Conservation (phyloP, 2,888 invertebrate species). For the Chloromyia formosa region DNA sequence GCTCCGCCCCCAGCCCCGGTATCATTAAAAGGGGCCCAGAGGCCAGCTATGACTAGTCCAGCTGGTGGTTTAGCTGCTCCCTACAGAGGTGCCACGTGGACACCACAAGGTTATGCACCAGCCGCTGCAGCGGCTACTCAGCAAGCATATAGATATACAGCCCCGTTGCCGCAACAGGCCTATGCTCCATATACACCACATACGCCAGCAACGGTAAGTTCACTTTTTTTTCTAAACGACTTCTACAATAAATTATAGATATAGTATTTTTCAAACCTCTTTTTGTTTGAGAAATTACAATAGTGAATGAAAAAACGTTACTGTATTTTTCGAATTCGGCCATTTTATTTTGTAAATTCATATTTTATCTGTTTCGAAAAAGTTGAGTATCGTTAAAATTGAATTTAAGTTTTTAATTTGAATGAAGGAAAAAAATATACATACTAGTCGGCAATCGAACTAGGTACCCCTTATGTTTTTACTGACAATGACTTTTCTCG, state of each 20-base stretch:
- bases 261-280: background rate
- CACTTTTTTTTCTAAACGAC: background rate
- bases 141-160: conserved; percentile 63
- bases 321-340: background rate
- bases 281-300: background rate
- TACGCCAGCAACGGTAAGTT: conserved; percentile 64
- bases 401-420: too few species aligned
- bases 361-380: too few species aligned
- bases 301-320: background rate
- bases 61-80: conserved; percentile 64
- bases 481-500: too few species aligned
- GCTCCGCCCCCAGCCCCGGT: conserved; percentile 63
- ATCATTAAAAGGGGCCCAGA: conserved; percentile 63
- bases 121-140: conserved; percentile 62
- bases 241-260: conserved; percentile 12
- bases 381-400: too few species aligned
- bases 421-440: too few species aligned
- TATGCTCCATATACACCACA: conserved; percentile 65
- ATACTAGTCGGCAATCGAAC: too few species aligned
- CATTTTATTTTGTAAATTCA: background rate
- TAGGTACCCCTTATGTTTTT: too few species aligned
- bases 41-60: conserved; percentile 65
- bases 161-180: conserved; percentile 64
- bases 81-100: conserved; percentile 64
- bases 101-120: conserved; percentile 64